Base-by-base conservation (phyloP, 2,888 invertebrate genomes). In the Anorthoa munda region DNA sequence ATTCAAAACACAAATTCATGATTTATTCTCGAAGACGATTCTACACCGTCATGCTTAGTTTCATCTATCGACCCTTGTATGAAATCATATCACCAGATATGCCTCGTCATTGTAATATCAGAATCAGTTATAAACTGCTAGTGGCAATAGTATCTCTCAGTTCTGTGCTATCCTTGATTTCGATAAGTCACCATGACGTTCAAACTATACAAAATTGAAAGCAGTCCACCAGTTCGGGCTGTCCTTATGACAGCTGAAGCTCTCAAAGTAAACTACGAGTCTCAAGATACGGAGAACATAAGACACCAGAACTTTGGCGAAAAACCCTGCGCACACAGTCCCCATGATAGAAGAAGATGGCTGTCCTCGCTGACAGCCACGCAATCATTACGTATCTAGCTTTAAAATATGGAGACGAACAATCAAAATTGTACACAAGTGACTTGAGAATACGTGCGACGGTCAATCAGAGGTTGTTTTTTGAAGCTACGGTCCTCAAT, bases 341-440 rank as follows among this genome's bases (percentile, higher is more conserved):
- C 92, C 92, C 0, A 31, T 92, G 15, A 75, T 92, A 2, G 92
- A 92, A 90, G 92, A 92, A 17, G 90, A 87, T 17, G 90, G 89
- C 45, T 51, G 58, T 84, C 0, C 70, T 93, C 39, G 39, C 39
- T 39, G 39, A 39, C 39, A 39, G 39, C 39, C 39, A 39, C 39
- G 39, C 39, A 7, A 93, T 93, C 18, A 86, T 90, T 1, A 90
- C 89, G 0, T 93, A 93, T 68, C 72, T 93, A n/a, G 88, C 89
- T 0, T 89, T 90, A 2, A 93, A 92, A 72, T 93, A 92, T 63
- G 92, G 92, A 23, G 89, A 82, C 0, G 89, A 88, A 50, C 77
- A 86, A 63, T 83, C 85, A 4, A 77, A 86, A 64, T 66, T 90
- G 39, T 92, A 92, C 80, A 91, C 92, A 55, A 82, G 72, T 9